A percentile compares a stretch with the other conserved stretches of the same genome.
phyloP scores from a whole-genome alignment of 2,797 vertebrate species.

The Triplophysa yarkandensis region DNA sequence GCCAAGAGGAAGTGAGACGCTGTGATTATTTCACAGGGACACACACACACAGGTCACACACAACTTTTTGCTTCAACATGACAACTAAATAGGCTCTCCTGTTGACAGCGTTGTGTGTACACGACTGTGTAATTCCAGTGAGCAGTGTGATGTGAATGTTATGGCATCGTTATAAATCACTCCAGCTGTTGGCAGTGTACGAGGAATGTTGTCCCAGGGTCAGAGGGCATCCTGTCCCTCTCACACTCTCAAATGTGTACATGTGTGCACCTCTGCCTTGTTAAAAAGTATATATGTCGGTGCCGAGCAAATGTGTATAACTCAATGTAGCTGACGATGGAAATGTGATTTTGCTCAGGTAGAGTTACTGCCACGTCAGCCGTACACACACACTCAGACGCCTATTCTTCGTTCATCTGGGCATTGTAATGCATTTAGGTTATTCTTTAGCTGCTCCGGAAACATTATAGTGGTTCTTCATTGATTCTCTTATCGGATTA shows the following conservation, averaged over 20 bases:
- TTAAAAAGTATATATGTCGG: constrained; percentile 4
- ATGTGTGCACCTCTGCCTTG: neutral
- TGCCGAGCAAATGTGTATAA: constrained; percentile 15
- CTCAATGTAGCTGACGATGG: constrained; percentile 32
- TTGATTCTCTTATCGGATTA: constrained; percentile 47
- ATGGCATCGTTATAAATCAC: constrained; percentile 27
- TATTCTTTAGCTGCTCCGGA: constrained; percentile 49
- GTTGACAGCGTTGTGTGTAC: constrained; percentile 2
- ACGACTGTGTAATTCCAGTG: constrained; percentile 18
- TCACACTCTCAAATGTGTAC: constrained; percentile 1
- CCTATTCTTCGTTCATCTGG: constrained; percentile 19
- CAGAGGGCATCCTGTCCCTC: constrained; percentile 22
- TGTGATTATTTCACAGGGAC: neutral
- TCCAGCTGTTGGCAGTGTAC: constrained; percentile 34
- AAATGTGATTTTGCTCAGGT: constrained; percentile 44
- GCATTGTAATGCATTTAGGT: constrained; percentile 46
- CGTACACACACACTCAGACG: constrained; percentile 11
- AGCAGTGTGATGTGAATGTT: constrained; percentile 6
- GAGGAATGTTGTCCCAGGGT: constrained; percentile 30
- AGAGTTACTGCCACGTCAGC: constrained; percentile 32
- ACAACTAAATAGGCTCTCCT: constrained; percentile 16
- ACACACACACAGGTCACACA: neutral
- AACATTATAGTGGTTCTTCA: constrained; percentile 45
- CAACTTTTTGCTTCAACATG: neutral
- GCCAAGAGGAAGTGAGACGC: constrained; percentile 10